Evolutionary conservation across 2,113 vertebrate species (phyloP).

Genomic region (Machaerirhynchus nigripectus): DNA sequence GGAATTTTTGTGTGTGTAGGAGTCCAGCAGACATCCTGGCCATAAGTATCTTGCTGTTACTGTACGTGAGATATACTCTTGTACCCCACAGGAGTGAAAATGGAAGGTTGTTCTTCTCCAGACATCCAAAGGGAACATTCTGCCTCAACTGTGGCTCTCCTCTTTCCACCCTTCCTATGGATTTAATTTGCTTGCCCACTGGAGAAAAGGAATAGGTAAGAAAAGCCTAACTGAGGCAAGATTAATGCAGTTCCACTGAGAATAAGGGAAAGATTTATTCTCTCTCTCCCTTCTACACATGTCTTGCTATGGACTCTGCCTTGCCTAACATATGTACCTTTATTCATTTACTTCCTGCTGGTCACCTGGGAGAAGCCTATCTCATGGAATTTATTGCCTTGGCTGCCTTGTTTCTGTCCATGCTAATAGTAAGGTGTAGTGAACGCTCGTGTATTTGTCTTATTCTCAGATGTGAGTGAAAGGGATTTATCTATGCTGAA

Average conservation of each 20-base stretch:
- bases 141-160: not conserved
- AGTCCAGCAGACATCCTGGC: not conserved
- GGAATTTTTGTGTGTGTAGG: not conserved
- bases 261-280: constrained; percentile 16
- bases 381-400: constrained; percentile 28
- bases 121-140: not conserved
- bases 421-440: not conserved
- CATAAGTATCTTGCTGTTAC: not conserved
- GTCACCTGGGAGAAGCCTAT: not conserved
- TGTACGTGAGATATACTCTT: not conserved
- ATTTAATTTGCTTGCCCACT: not conserved
- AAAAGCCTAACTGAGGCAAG: constrained; percentile 34
- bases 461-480: not conserved
- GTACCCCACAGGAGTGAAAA: not conserved
- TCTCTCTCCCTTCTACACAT: not conserved
- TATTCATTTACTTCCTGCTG: not conserved
- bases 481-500: constrained; percentile 24
- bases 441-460: not conserved
- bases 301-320: not conserved
- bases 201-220: constrained; percentile 7
- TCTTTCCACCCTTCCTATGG: not conserved
- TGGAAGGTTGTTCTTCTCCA: not conserved
- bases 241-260: not conserved
- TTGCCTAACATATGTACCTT: not conserved
- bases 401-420: not conserved